A percentile compares a stretch with the other conserved stretches of the same genome.
phyloP scores from a whole-genome alignment of 1,140 invertebrate genomes.

The Copidosoma floridanum region DNA sequence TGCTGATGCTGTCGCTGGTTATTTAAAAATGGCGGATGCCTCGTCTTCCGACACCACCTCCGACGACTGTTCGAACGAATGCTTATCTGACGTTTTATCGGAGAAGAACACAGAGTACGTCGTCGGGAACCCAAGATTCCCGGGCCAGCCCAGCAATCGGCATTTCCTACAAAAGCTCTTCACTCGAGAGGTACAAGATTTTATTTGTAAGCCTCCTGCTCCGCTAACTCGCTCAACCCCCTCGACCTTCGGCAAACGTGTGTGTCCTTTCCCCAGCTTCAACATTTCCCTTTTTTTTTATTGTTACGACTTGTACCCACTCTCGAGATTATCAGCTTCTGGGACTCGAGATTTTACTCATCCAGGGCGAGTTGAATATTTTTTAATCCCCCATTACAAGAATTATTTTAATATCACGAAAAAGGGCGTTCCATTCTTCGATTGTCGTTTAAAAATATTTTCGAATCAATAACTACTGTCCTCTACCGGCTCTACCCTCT shows the following conservation, averaged over 20 bases:
- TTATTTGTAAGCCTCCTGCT: no score
- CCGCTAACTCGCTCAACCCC: no score
- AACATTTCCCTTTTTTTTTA: no score
- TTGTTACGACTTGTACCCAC: no score
- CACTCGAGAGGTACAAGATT: slow-evolving; percentile 51
- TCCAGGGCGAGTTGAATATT: no score
- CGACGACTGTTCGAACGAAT: slow-evolving; percentile 47
- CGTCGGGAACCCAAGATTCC: slow-evolving; percentile 47
- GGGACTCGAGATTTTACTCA: background rate
- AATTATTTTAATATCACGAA: no score
- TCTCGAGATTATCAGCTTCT: background rate
- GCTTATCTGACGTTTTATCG: slow-evolving; percentile 52
- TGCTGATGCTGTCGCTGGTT: slow-evolving; percentile 28
- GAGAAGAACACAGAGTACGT: slow-evolving; percentile 47
- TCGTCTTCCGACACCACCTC: slow-evolving; percentile 57
- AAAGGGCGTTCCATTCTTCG: no score
- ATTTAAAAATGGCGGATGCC: slow-evolving; percentile 58
- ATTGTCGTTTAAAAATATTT: no score
- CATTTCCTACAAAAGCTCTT: slow-evolving; percentile 50
- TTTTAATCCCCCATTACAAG: no score
- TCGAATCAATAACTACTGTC: no score
- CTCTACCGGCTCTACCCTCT: no score
- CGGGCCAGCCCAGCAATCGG: slow-evolving; percentile 39
- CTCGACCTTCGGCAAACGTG: background rate
- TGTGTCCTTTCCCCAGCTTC: no score